Evolutionary conservation across 2,888 invertebrate genomes (phyloP).

Genomic region (Dryomyza anilis): DNA sequence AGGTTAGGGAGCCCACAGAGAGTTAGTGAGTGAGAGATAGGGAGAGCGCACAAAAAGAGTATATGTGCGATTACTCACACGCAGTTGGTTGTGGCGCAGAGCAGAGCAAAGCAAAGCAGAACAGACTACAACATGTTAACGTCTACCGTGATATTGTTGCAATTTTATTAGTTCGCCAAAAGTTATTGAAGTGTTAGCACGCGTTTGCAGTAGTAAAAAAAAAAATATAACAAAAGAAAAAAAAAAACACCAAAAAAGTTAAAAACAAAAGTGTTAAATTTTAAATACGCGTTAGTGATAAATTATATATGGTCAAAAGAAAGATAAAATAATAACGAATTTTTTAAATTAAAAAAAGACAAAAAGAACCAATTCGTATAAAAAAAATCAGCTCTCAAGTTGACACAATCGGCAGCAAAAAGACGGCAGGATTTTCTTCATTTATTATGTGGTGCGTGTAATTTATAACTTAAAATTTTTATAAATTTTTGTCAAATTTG

Average conservation of each 20-base stretch:
- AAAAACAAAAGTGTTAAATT: not conserved
- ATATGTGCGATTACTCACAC: constrained; percentile 7
- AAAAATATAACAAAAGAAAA: too few species aligned
- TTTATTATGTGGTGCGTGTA: constrained; percentile 22
- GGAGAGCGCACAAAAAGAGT: not conserved
- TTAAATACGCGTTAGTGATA: not conserved
- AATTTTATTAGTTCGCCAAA: constrained; percentile 40
- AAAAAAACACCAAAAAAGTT: too few species aligned
- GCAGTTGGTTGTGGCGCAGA: not conserved
- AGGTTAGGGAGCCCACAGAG: not conserved
- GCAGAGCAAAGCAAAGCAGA: not conserved
- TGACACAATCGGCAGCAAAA: too few species aligned
- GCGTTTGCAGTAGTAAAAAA: too few species aligned
- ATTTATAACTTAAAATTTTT: too few species aligned
- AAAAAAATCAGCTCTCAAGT: too few species aligned
- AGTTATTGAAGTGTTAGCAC: constrained; percentile 39
- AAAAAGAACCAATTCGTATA: too few species aligned
- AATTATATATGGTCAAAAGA: not conserved
- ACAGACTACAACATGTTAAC: too few species aligned
- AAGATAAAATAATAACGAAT: not conserved
- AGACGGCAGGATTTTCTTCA: not conserved
- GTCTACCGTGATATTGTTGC: constrained; percentile 36
- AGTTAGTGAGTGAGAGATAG: constrained; percentile 11
- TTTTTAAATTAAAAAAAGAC: too few species aligned
- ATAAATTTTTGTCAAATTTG: too few species aligned